Percentiles rank a stretch among this genome's conserved stretches.
phyloP scores from a whole-genome alignment of 1,140 invertebrate genomes.

The Cherax destructor region DNA sequence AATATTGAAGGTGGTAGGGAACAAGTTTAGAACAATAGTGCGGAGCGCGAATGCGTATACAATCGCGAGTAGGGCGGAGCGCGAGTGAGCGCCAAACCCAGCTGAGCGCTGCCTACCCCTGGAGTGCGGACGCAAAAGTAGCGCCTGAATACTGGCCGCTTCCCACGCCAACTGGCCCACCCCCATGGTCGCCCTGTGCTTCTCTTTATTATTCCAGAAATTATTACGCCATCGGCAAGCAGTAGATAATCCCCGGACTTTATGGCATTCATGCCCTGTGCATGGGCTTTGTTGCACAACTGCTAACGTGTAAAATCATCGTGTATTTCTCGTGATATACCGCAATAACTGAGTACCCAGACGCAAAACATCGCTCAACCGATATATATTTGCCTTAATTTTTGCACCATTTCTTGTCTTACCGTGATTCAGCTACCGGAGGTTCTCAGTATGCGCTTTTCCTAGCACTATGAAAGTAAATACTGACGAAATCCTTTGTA shows the following conservation, averaged over 20 bases:
- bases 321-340: neutral
- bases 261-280: neutral
- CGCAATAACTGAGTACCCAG: neutral
- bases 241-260: neutral
- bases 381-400: slow-evolving; percentile 6
- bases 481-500: too few relatives aligned
- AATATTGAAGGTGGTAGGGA: neutral
- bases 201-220: slow-evolving; percentile 23
- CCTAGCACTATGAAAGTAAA: neutral
- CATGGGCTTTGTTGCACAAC: neutral
- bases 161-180: slow-evolving; percentile 17
- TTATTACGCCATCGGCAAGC: slow-evolving; percentile 7
- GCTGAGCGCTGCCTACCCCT: slow-evolving; percentile 11
- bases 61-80: neutral
- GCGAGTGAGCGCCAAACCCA: neutral
- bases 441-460: slow-evolving; percentile 17
- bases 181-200: slow-evolving; percentile 14
- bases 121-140: slow-evolving; percentile 46
- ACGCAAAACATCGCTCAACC: neutral
- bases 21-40: too few relatives aligned
- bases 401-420: neutral
- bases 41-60: neutral
- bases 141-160: neutral
- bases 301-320: neutral
- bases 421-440: neutral